Evolutionary conservation across 2,888 invertebrate genomes (phyloP).

Genomic region (Clunio marinus): DNA sequence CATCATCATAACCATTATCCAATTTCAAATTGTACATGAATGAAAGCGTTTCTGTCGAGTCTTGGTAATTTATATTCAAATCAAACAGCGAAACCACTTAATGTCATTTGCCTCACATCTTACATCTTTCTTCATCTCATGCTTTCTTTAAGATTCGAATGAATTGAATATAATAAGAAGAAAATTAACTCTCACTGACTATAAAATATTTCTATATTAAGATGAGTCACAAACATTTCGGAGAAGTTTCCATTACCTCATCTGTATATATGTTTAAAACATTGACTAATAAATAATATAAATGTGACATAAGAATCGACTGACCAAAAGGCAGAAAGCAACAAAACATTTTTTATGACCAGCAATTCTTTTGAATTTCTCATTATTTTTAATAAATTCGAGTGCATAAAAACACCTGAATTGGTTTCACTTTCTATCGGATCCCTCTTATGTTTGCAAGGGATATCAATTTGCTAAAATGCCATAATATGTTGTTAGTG

Average conservation of each 20-base stretch:
- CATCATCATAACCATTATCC: constrained; percentile 29
- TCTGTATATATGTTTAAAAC: constrained; percentile 35
- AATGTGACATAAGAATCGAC: neutral
- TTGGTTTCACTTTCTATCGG: too few relatives aligned
- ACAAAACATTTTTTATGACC: neutral
- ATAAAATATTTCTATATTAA: neutral
- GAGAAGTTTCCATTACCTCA: neutral
- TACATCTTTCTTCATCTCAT: neutral
- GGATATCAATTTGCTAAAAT: constrained; percentile 34
- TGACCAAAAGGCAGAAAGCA: too few relatives aligned
- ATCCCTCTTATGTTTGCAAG: neutral
- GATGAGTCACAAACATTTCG: neutral
- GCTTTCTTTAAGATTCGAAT: neutral
- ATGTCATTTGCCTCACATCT: constrained; percentile 35
- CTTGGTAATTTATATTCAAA: constrained; percentile 39
- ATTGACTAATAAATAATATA: constrained; percentile 35
- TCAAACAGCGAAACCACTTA: constrained; percentile 39
- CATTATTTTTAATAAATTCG: constrained; percentile 37
- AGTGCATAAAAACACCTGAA: constrained; percentile 32
- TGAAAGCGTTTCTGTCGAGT: constrained; percentile 9
- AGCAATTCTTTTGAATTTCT: constrained; percentile 1
- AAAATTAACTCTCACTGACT: too few relatives aligned
- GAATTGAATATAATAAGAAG: neutral
- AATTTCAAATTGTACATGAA: constrained; percentile 18
- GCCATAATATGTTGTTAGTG: neutral